Evolutionary conservation across 2,888 invertebrate species (phyloP), one percentile per base, ranked within the genome.

Genomic region (Tuta absoluta): DNA sequence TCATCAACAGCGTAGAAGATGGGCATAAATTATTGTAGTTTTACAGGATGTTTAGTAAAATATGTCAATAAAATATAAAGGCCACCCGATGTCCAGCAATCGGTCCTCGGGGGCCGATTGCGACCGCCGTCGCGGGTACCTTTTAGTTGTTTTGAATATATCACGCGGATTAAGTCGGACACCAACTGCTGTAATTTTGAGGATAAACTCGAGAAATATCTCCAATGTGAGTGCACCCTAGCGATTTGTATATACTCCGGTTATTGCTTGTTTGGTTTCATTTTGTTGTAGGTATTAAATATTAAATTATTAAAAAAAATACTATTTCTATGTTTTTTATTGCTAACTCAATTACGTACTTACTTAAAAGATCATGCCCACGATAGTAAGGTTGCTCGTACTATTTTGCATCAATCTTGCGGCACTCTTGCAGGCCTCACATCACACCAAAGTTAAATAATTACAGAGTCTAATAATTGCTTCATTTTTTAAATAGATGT

Each of bases 141-240:
- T 90, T 89, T 89, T 91, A 89, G 87, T 90, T 90, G 89, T 78
- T 61, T 37, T 81, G 91, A 85, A 91, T 91, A 91, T 80, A 88
- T 91, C 90, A 87, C 77, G 72, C 70, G 83, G 85, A 87, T 89
- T 87, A 89, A 78, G 69, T 73, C 74, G 71, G 78, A 78, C 77
- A 76, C 76, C 77, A 79, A 78, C 78, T 78, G 82, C 75, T 80
- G 80, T 82, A 84, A 85, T 86, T 87, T 84, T 78, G 72, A 74
- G 83, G 82, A 82, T 87, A 81, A 87, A 87, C 82, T 83, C 76
- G 67, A 78, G 74, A 80, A 82, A 81, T 78, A 82, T 84, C 79
- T 80, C 75, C 80, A 78, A 45, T 80, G 67, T 75, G 76, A 84
- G 75, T 77, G 77, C 75, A 72, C 82, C 80, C 79, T 56, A 66